Percentiles rank a stretch among this genome's conserved stretches.
Conservation (phyloP, 2,888 invertebrate species). For the Polylopha cassiicola region DNA sequence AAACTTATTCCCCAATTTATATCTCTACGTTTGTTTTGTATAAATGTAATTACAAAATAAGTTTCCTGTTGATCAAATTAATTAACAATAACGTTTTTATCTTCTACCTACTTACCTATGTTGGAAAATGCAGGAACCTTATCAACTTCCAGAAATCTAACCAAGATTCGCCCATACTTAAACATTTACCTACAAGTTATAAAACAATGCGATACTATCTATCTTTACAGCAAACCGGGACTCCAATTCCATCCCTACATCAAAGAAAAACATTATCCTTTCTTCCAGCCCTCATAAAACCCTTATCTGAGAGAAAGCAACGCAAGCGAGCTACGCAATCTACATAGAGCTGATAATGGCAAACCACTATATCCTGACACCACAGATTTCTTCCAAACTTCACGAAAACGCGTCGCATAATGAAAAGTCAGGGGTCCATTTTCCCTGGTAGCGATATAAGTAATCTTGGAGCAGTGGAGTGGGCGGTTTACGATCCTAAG, state of each 20-base stretch:
- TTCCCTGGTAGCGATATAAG: slow-evolving; percentile 60
- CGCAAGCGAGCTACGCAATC: slow-evolving; percentile 65
- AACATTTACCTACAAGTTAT: too few species aligned
- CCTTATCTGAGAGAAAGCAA: slow-evolving; percentile 72
- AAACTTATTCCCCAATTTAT: too few species aligned
- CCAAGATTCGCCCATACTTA: too few species aligned
- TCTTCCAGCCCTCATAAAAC: slow-evolving; percentile 66
- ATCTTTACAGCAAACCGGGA: slow-evolving; percentile 57
- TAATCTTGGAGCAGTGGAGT: slow-evolving; percentile 72
- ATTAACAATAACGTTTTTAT: too few species aligned
- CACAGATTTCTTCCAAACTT: slow-evolving; percentile 36
- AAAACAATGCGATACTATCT: slow-evolving; percentile 36
- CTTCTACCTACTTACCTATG: too few species aligned
- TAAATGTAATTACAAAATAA: too few species aligned
- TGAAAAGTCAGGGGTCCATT: slow-evolving; percentile 53
- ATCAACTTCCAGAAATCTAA: too few species aligned
- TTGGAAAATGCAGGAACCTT: too few species aligned
- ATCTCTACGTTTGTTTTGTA: too few species aligned
- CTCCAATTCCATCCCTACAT: slow-evolving; percentile 61
- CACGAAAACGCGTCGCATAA: slow-evolving; percentile 39
- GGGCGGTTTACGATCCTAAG: slow-evolving; percentile 71
- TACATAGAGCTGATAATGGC: slow-evolving; percentile 75
- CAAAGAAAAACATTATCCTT: slow-evolving; percentile 74
- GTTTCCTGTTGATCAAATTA: too few species aligned
- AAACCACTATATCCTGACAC: slow-evolving; percentile 46